A percentile compares a stretch with the other conserved stretches of the same genome.
Evolutionary conservation across 2,888 invertebrate genomes (phyloP).

Genomic region (Drosophila hamatofila): DNA sequence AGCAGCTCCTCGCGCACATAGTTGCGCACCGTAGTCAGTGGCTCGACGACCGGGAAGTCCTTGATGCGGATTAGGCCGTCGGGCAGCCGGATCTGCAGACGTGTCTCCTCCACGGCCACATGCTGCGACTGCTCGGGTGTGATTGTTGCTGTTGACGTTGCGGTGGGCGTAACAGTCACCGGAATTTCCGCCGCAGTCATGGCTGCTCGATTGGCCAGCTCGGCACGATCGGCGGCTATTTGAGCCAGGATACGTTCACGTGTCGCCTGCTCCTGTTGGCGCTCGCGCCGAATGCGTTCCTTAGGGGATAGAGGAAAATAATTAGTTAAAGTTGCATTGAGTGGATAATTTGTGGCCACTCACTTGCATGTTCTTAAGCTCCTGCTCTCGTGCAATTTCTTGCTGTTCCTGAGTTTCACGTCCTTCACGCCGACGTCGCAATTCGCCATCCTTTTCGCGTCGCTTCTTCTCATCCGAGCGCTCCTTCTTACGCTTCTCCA

Average conservation of each 20-base stretch:
- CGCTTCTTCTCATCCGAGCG: slow-evolving; percentile 95
- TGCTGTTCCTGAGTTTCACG: slow-evolving; percentile 88
- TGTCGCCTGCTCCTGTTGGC: slow-evolving; percentile 94
- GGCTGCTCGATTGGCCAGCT: slow-evolving; percentile 76
- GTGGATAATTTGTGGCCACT: not conserved
- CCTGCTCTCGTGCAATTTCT: slow-evolving; percentile 77
- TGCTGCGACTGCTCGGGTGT: slow-evolving; percentile 59
- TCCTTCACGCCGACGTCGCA: slow-evolving; percentile 90
- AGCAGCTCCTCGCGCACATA: slow-evolving; percentile 87
- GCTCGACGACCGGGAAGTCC: slow-evolving; percentile 94
- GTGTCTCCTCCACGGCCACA: slow-evolving; percentile 86
- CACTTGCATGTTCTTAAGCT: slow-evolving; percentile 77
- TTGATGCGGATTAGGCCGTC: slow-evolving; percentile 91
- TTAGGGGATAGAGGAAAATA: slow-evolving; percentile 84
- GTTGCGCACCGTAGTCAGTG: slow-evolving; percentile 94
- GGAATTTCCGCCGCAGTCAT: slow-evolving; percentile 12
- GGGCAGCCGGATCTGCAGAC: slow-evolving; percentile 91
- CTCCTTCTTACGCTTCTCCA: slow-evolving; percentile 89
- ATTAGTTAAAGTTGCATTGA: not conserved
- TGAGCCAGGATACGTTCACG: slow-evolving; percentile 94
- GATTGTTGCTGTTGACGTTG: slow-evolving; percentile 63
- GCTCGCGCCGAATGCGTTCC: slow-evolving; percentile 91
- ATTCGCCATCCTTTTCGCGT: slow-evolving; percentile 89
- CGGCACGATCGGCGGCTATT: slow-evolving; percentile 95
- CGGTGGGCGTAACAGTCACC: slow-evolving; percentile 52